Base-by-base conservation (phyloP, 2,113 vertebrate genomes). In the Amphiprion ocellaris region DNA sequence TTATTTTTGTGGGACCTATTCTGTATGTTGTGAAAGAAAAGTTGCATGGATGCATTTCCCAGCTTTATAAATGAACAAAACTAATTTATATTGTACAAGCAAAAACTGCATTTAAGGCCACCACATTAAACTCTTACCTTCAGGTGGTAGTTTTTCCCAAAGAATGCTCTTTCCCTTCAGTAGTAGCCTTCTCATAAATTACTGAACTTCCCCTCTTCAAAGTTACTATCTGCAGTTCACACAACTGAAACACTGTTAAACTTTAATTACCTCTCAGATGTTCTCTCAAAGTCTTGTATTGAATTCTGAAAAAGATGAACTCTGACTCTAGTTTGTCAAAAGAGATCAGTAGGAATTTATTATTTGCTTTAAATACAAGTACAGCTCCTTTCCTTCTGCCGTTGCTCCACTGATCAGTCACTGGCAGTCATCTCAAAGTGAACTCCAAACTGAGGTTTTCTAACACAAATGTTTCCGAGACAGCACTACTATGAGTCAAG, bases 301-400 rank as follows among this genome's bases (percentile, higher is more conserved):
- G 47, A 82, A 58, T 68, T 60, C 17, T 28, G 14, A 64, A 80
- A 71, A 85, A 90, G 39, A 81, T 58, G 4, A 72, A 66, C 53
- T 65, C 76, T 16, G 79, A 92, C 83, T 84, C 79, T 74, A 67
- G 67, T 86, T 91, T 92, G 85, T 92, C 90, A 89, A 93, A 94
- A 93, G 85, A 92, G 89, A 93, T 93, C 91, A 94, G 90, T 91
- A 90, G 90, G 88, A 93, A 94, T 95, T 94, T 93, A 94, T 92
- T 93, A 83, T 88, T 90, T 91, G 87, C 90, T 92, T 91, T 84
- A 89, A 93, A 92, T 88, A 93, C 90, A 93, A 78, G 81, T 89
- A 93, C 93, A 94, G 66, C 74, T 82, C 71, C 11, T 41, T 69
- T 87, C 80, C 70, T 86, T 75, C 73, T 85, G 81, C 68, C 85